phyloP scores from a whole-genome alignment of 2,888 invertebrate genomes.

The Gryllus longicercus region DNA sequence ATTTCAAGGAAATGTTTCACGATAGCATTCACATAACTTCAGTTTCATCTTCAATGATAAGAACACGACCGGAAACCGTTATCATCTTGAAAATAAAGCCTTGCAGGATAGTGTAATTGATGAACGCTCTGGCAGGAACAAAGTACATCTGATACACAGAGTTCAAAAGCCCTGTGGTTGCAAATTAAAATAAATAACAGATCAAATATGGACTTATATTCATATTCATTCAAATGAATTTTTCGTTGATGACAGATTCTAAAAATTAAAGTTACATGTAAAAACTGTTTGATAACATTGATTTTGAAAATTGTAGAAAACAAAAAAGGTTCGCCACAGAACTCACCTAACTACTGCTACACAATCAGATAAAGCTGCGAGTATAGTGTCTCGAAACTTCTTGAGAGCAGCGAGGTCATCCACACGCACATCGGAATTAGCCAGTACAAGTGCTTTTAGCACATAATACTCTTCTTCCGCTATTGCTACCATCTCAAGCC shows the following conservation, averaged over 20 bases:
- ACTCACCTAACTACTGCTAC: constrained; percentile 69
- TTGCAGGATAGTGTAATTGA: too few species aligned
- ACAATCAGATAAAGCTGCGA: constrained; percentile 82
- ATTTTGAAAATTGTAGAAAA: constrained; percentile 37
- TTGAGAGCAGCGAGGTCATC: constrained; percentile 83
- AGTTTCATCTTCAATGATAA: too few species aligned
- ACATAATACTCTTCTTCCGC: constrained; percentile 90
- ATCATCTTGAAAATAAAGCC: too few species aligned
- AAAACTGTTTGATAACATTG: too few species aligned
- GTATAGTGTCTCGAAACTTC: constrained; percentile 82
- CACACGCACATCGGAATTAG: constrained; percentile 87
- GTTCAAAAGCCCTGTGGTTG: not conserved
- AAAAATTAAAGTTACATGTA: too few species aligned
- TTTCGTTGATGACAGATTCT: too few species aligned
- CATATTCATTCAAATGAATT: too few species aligned
- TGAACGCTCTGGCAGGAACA: too few species aligned
- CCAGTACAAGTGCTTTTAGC: constrained; percentile 86
- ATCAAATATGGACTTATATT: too few species aligned
- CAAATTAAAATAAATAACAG: not conserved
- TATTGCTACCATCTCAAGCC: constrained; percentile 76
- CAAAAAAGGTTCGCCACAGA: constrained; percentile 22
- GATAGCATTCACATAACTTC: too few species aligned
- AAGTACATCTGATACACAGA: not conserved
- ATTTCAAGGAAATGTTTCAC: too few species aligned
- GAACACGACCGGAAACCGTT: too few species aligned